phyloP scores from a whole-genome alignment of 2,113 vertebrate species.

The Cichladusa arquata region DNA sequence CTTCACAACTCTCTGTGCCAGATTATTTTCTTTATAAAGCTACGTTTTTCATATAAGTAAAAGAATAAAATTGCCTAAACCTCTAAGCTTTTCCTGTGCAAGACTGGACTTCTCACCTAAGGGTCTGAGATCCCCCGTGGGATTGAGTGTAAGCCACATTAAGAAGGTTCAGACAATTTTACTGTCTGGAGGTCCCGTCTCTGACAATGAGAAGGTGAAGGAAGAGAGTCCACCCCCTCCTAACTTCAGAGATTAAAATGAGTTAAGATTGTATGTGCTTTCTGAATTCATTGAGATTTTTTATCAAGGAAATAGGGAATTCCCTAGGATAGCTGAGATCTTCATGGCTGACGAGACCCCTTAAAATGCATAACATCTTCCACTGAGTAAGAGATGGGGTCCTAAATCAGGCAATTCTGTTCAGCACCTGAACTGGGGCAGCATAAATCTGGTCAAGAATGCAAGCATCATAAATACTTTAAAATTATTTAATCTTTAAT shows the following conservation, averaged over 20 bases:
- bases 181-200: background rate
- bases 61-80: background rate
- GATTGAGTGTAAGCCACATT: background rate
- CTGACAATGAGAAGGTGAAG: background rate
- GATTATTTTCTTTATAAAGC: background rate
- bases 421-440: background rate
- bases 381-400: background rate
- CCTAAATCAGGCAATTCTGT: background rate
- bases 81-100: background rate
- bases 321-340: background rate
- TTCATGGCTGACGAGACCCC: background rate
- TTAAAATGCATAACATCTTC: background rate
- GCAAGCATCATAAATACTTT: background rate
- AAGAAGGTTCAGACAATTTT: background rate
- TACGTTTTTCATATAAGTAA: background rate
- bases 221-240: background rate
- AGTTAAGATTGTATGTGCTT: background rate
- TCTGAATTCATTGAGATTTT: background rate
- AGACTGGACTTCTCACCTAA: background rate
- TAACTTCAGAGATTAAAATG: background rate
- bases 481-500: background rate
- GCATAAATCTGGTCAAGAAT: background rate
- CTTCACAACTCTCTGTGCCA: background rate
- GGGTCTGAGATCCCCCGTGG: background rate
- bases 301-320: background rate